Base-by-base conservation (phyloP, 2,888 invertebrate genomes). In the Lepidocyrtinus sp. region DNA sequence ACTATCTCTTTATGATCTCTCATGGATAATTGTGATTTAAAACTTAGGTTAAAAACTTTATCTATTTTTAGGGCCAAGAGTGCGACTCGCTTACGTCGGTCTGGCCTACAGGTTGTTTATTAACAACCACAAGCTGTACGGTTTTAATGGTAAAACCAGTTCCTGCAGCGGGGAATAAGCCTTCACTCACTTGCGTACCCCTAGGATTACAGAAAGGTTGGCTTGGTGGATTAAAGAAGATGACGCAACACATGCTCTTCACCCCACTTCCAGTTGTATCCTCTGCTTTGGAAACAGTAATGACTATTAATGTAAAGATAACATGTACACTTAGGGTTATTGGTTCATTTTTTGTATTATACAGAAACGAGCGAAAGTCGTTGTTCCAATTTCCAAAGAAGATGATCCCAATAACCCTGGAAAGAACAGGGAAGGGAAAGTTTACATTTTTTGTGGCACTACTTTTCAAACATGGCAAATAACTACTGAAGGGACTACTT, bases 111-210 rank as follows among this genome's bases (percentile, higher is more conserved):
- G 95, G 95, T 0, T 94, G 96, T 87, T 91, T 97, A 85, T 90
- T 97, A 67, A 95, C 96, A 0, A 98, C 97, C 12, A 97, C 97
- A 0, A 97, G 97, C 0, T 96, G 96, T 87, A 96, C 95, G 0
- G 91, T 97, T 27, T 93, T 96, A 0, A 90, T 94, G 25, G 90
- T 95, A 2, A 92, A 93, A 85, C 90, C 93, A 75, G 90, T 91
- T 61, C 88, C 90, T 68, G 88, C 89, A 85, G 92, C 92, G 80
- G 95, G 95, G 0, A 92, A 26, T 92, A 94, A 86, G 91, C 91
- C 1, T 91, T 95, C 72, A 88, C 90, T 0, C 9, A 62, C 68
- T 0, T 94, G 93, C 86, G 91, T 92, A 80, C 92, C 92, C 1
- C 90, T 96, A 25, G 91, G 93, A 61, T 22, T 82, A 9, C 94